Base-by-base conservation (phyloP, 2,888 invertebrate species). In the Miltochrista miniata region DNA sequence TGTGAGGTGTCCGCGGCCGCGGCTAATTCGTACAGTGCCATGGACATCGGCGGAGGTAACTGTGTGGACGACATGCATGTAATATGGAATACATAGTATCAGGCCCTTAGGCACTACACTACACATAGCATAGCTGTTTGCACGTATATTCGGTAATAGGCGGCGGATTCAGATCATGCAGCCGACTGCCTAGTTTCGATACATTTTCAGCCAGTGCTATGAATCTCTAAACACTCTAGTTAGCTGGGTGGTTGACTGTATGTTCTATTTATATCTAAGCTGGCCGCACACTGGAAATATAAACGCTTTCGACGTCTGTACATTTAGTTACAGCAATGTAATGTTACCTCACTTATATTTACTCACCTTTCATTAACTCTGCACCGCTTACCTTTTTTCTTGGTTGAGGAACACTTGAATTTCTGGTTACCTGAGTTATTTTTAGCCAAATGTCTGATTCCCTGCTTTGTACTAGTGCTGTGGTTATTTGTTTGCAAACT, bases 21-120 rank as follows among this genome's bases (percentile, higher is more conserved):
- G 71, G 76, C 72, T 74, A 49, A 75, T 72, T 74, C 73, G 70
- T 77, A 77, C 73, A 77, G 79, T 81, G 87, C 85, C 78, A 90
- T 90, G 90, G 90, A 90, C 83, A 74, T 77, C 85, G 82, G 78
- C 83, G 90, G 89, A 90, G 90, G 90, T 90, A 90, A 79, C 79
- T 75, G 75, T 71, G 80, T 76, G 76, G 61, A 79, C 76, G 69
- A 79, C 73, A 70, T 87, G 89, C 86, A 90, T 89, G 89, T 72
- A 68, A 56, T 69, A 72, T 72, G 76, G 71, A 72, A 65, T 68
- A 68, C 58, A 61, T 63, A 71, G 71, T 72, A 72, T 59, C 63
- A 72, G 70, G 67, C 70, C 68, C 70, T 60, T 64, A 74, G 75
- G 75, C 83, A 83, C 81, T 71, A 72, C 76, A 83, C 81, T 71